Conservation (phyloP, 2,888 invertebrate species). For the Ectemnius cavifrons region DNA sequence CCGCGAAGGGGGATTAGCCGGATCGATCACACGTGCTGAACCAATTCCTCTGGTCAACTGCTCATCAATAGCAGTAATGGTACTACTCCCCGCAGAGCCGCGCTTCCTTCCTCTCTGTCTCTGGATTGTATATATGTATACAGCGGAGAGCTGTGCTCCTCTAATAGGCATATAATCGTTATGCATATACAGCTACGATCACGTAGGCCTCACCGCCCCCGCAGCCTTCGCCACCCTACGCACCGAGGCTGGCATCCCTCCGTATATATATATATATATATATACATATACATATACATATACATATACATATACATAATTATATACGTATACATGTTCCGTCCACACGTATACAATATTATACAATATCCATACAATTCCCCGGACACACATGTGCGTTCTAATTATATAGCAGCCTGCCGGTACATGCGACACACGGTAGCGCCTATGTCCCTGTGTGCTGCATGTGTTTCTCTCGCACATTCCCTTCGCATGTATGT, state of each 20-base stretch:
- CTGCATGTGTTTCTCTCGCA: too few species aligned
- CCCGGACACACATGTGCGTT: too few species aligned
- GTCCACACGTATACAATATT: slow-evolving; percentile 13
- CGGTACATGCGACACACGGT: too few species aligned
- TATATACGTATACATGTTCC: slow-evolving; percentile 24
- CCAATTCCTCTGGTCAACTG: slow-evolving; percentile 75
- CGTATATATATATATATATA: slow-evolving; percentile 19
- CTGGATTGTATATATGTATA: slow-evolving; percentile 58
- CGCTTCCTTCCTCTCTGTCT: slow-evolving; percentile 46
- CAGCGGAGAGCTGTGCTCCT: slow-evolving; percentile 64
- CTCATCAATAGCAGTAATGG: slow-evolving; percentile 74
- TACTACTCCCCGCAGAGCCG: slow-evolving; percentile 55
- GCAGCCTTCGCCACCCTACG: background rate
- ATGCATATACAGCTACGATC: slow-evolving; percentile 67
- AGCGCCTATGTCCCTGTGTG: too few species aligned
- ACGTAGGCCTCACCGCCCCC: slow-evolving; percentile 23
- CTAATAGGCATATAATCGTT: slow-evolving; percentile 78
- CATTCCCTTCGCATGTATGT: background rate
- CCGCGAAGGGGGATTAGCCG: slow-evolving; percentile 72
- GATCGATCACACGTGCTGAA: slow-evolving; percentile 75
- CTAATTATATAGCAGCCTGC: too few species aligned
- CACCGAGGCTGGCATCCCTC: slow-evolving; percentile 19
- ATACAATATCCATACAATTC: slow-evolving; percentile 4
- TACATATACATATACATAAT: slow-evolving; percentile 20
- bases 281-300: slow-evolving; percentile 24